Base-by-base conservation (phyloP, 1,140 invertebrate genomes). In the Manduca sexta region DNA sequence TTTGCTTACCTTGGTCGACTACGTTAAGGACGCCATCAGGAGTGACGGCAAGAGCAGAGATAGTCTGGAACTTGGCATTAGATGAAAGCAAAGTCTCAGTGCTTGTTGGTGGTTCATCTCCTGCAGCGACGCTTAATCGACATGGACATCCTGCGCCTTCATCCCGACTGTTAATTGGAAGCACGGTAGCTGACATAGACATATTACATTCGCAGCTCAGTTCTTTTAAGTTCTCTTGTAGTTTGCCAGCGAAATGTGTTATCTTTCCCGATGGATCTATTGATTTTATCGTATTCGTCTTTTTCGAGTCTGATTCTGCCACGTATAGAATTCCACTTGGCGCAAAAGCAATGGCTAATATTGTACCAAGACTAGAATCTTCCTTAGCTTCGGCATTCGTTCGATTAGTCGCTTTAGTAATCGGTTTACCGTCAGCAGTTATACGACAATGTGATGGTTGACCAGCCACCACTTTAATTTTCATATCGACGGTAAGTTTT, bases 21-120 rank as follows among this genome's bases (percentile, higher is more conserved):
- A 98, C 92, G 82, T 98, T 95, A 2, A 99, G 86, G 18, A 97
- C 93, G 0, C 96, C 96, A 78, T 98, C 96, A 30, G 97, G 96
- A 10, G 96, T 95, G 2, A 98, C 95, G 2, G 96, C 93, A 5
- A 99, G 89, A 2, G 96, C 95, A 4, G 96, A 97, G 74, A 98
- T 95, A 0, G 95, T 92, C 55, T 94, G 94, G 73, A 98, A 94
- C 60, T 94, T 93, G 0, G 95, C 94, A 67, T 97, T 97, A 0
- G 95, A 95, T 0, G 96, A 96, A 1, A 97, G 84, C 7, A 97
- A 87, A 10, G 95, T 95, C 77, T 95, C 93, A 1, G 92, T 90
- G 72, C 90, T 93, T 41, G 91, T 93, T 13, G 91, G 89, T 0
- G 89, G 91, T 60, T 92, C 92, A 53, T 93, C 92, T 17, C 87